Evolutionary conservation across 2,113 vertebrate genomes (phyloP).

Genomic region (Tachysurus vachellii): DNA sequence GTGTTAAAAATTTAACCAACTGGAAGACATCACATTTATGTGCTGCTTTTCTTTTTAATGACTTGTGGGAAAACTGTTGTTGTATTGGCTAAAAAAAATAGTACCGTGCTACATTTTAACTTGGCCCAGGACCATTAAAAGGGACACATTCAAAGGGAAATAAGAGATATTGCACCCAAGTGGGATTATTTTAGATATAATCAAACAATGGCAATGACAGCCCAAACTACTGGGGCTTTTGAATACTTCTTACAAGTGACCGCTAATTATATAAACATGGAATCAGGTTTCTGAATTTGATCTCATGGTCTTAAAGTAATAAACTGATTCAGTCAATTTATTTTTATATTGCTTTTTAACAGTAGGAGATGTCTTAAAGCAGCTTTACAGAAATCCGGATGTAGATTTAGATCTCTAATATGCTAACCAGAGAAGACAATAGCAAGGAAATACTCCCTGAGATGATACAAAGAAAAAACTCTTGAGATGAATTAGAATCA

Average conservation of each 20-base stretch:
- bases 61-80: neutral
- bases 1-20: neutral
- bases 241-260: neutral
- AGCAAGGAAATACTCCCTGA: neutral
- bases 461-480: neutral
- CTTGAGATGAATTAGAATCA: neutral
- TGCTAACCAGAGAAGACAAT: neutral
- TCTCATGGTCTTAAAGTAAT: neutral
- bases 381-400: neutral
- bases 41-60: neutral
- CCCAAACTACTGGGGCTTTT: neutral
- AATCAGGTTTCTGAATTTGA: neutral
- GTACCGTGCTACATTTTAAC: neutral
- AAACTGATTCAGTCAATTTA: neutral
- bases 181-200: neutral
- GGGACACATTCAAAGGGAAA: no score
- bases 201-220: neutral
- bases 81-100: neutral
- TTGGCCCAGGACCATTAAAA: neutral
- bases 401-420: neutral
- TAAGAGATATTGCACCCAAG: neutral
- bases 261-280: neutral
- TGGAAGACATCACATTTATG: neutral
- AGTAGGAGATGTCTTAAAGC: no score
- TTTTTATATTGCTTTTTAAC: neutral